A percentile compares a stretch with the other conserved stretches of the same genome.
These are phyloP conservation scores for Gari tellinella DNA, from an alignment of 2,888 invertebrate genomes.

Conservation along the genomic window DNA sequence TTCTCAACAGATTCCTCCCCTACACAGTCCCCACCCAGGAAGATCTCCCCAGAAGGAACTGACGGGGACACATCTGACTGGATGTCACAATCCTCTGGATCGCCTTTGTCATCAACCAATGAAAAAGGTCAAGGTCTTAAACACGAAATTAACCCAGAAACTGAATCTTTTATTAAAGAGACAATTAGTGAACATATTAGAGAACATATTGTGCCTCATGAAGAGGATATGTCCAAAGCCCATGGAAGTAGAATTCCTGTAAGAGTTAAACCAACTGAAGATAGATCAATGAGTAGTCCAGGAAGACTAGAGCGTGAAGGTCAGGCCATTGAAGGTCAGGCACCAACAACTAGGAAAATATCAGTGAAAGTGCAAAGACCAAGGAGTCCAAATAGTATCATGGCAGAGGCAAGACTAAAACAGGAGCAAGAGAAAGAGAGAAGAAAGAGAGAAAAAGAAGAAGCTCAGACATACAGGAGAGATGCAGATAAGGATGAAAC, in stretches of 20 bases:
- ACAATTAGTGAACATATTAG: conserved; percentile 69
- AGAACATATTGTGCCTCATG: conserved; percentile 57
- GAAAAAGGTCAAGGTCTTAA: conserved; percentile 43
- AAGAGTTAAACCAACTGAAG: conserved; percentile 53
- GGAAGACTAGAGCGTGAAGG: conserved; percentile 29
- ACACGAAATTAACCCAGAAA: conserved; percentile 40
- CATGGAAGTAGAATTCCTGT: conserved; percentile 60
- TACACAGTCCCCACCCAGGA: conserved; percentile 52
- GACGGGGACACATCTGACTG: conserved; percentile 60
- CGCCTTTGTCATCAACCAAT: conserved; percentile 53
- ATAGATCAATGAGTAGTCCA: conserved; percentile 45
- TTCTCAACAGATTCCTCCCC: conserved; percentile 25
- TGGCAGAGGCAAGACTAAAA: conserved; percentile 61
- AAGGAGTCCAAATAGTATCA: conserved; percentile 62
- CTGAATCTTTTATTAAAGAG: conserved; percentile 63
- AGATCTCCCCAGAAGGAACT: conserved; percentile 35
- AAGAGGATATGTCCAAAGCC: conserved; percentile 47
- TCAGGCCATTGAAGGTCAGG: conserved; percentile 4
- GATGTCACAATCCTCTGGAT: conserved; percentile 56
- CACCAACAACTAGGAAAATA: conserved; percentile 43
- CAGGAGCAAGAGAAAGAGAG: conserved; percentile 61
- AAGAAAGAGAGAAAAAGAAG: conserved; percentile 56
- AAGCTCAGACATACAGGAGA: conserved; percentile 37
- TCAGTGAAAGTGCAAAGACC: conserved; percentile 57
- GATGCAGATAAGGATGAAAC: conserved; percentile 49